Conservation (phyloP, 2,888 invertebrate genomes). For the Ferrisia virgata region DNA sequence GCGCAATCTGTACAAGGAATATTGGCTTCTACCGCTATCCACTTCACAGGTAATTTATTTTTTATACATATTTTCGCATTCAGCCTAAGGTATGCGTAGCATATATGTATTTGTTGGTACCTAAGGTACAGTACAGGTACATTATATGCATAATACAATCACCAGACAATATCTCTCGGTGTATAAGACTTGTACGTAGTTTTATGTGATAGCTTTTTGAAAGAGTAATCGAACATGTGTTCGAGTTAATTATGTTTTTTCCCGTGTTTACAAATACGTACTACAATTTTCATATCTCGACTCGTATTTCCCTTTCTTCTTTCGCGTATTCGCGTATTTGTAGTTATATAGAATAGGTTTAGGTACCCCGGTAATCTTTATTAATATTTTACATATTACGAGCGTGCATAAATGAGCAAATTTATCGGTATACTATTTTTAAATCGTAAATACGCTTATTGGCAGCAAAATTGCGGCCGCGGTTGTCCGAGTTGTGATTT, state of each 20-base stretch:
- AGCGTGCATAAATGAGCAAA: not conserved
- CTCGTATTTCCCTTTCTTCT: not conserved
- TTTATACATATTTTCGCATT: not conserved
- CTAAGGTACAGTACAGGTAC: not conserved
- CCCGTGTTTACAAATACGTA: not conserved
- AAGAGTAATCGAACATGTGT: conserved; percentile 12
- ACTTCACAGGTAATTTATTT: conserved; percentile 67
- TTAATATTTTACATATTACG: not conserved
- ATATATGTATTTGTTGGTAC: too few species aligned
- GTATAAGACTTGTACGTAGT: too few species aligned
- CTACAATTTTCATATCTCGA: too few species aligned
- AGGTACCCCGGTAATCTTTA: not conserved
- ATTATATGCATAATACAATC: not conserved
- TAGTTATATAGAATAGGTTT: too few species aligned
- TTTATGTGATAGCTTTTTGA: conserved; percentile 12
- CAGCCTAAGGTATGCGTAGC: too few species aligned
- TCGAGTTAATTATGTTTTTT: not conserved
- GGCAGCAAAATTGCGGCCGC: not conserved
- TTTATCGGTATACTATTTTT: not conserved
- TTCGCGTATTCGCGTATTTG: not conserved
- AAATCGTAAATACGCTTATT: conserved; percentile 5
- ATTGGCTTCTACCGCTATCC: conserved; percentile 68
- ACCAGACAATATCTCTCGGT: too few species aligned
- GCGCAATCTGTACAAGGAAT: conserved; percentile 73
- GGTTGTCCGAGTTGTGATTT: not conserved